Evolutionary conservation across 2,888 invertebrate genomes (phyloP).

Genomic region (Cacoxenus indagator): DNA sequence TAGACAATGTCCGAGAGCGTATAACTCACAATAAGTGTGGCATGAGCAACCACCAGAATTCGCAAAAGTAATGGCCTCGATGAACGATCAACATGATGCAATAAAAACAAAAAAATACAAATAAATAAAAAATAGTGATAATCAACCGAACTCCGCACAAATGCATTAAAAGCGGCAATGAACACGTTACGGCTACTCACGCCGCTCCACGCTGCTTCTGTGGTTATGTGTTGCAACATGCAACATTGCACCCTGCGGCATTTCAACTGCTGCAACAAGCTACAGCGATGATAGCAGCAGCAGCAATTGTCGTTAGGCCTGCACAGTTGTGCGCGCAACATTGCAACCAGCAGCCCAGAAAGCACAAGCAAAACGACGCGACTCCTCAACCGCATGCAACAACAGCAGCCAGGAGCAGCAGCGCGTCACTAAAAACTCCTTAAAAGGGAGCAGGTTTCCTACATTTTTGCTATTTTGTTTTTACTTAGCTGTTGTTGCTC

Average conservation of each 20-base stretch:
- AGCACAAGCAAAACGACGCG: background rate
- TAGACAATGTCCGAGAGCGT: background rate
- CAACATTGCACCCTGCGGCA: slow-evolving; percentile 16
- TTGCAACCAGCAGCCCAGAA: slow-evolving; percentile 24
- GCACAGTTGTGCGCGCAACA: slow-evolving; percentile 22
- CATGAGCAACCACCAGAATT: background rate
- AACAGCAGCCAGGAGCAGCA: slow-evolving; percentile 10
- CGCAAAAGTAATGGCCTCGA: too few species aligned
- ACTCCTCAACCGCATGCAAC: slow-evolving; percentile 8
- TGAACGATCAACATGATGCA: too few species aligned
- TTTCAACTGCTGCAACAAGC: slow-evolving; percentile 1
- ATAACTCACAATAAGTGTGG: background rate
- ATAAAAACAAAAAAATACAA: background rate
- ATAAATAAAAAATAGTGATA: background rate
- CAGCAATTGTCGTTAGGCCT: slow-evolving; percentile 24
- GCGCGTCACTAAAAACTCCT: background rate
- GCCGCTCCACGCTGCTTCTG: background rate
- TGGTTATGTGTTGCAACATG: slow-evolving; percentile 11
- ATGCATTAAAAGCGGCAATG: background rate
- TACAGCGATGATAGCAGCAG: slow-evolving; percentile 7
- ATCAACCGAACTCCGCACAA: background rate
- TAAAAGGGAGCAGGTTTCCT: slow-evolving; percentile 17
- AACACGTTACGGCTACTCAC: background rate
- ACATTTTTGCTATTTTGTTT: slow-evolving; percentile 11
- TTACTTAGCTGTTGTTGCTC: background rate